Evolutionary conservation across 2,888 invertebrate species (phyloP), one percentile per base, ranked within the genome.

Genomic region (Acanthosepion lycidas): DNA sequence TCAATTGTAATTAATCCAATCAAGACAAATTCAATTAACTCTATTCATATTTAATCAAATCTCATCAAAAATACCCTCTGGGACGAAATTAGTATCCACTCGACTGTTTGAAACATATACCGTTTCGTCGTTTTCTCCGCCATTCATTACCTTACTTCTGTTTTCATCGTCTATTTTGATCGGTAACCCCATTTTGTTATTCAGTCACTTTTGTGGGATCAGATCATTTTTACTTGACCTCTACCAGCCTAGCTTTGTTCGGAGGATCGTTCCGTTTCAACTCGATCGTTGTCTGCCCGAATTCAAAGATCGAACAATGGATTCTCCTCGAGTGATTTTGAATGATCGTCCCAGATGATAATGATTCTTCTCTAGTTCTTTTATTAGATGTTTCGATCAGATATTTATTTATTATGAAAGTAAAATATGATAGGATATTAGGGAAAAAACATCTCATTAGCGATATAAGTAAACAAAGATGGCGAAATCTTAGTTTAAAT

Each of bases 1-100:
- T 78, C 78, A 78, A n/a, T 78, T n/a, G 78, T 78, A 78, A 78
- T 78, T 78, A 78, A 78, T 78, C 78, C 78, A 78, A 78, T 78
- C 78, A 78, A 78, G 78, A 33, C n/a, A 78, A 78, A 78, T 78
- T n/a, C 78, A 78, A 78, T 78, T 78, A 78, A 78, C 78, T 78
- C 78, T n/a, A 42, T 42, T 42, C n/a, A 33, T 78, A 78, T 78
- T 78, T 78, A 78, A 78, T 78, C 33, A 78, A 78, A 78, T 78
- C 78, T 78, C n/a, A 9, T 78, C 78, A n/a, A n/a, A 78, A 78
- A 78, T 78, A 78, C 33, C 78, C 78, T 78, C 2, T n/a, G 0
- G 78, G 78, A 78, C 78, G 15, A 78, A 78, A 78, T 78, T 78
- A 78, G 78, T 78, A n/a, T 78, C 18, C 33, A 33, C n/a, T 33